Percentiles rank a stretch among this genome's conserved stretches.
Conservation (phyloP, 23 tunicate genomes). For the Oikopleura dioica region DNA sequence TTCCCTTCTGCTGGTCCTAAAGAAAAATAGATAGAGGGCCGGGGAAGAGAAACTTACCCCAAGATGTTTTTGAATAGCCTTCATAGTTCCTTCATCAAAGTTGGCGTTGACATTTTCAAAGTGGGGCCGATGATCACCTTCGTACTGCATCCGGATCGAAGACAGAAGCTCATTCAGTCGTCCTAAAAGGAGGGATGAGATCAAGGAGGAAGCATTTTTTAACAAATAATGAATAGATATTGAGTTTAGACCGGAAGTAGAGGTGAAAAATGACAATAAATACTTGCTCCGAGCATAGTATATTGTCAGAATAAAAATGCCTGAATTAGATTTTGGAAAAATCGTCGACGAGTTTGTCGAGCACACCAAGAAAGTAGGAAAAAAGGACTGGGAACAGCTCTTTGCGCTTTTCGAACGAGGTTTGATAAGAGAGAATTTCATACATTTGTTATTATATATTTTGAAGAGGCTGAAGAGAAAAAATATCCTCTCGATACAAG, state of each 20-base stretch:
- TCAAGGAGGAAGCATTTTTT: no score
- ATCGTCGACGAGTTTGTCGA: neutral
- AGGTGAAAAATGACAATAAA: neutral
- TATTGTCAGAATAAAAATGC: neutral
- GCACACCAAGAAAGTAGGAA: no score
- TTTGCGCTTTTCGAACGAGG: no score
- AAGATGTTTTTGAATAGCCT: conserved; percentile 41
- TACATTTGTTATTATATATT: no score
- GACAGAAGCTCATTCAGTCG: conserved; percentile 76
- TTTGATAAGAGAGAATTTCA: no score
- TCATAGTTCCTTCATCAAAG: conserved; percentile 51
- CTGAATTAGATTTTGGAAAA: no score
- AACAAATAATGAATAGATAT: no score
- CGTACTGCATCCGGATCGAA: conserved; percentile 68
- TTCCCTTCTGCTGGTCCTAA: conserved; percentile 71
- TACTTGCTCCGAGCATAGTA: neutral
- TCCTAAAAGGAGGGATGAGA: no score
- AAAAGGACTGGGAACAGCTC: no score
- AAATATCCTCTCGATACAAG: no score
- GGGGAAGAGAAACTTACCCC: neutral
- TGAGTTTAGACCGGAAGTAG: neutral
- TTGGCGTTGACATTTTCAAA: neutral
- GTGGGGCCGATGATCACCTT: conserved; percentile 16
- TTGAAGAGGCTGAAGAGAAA: no score
- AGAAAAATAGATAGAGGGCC: neutral